A percentile compares a stretch with the other conserved stretches of the same genome.
phyloP scores from a whole-genome alignment of 1,140 invertebrate species.

The Thaumatotibia leucotreta region DNA sequence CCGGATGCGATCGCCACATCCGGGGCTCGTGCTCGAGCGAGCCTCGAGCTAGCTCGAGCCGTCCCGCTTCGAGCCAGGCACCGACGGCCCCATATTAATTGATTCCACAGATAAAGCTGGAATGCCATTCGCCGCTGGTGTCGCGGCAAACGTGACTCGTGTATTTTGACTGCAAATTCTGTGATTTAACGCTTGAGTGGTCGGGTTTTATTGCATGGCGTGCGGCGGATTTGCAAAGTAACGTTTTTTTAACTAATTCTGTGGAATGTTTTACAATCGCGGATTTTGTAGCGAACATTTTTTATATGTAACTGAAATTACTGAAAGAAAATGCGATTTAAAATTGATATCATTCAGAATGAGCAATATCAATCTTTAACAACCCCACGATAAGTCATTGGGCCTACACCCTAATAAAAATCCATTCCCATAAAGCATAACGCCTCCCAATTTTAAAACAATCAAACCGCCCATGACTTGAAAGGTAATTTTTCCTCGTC shows the following conservation, averaged over 20 bases:
- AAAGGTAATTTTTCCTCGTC: conserved; percentile 25
- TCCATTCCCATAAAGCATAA: not conserved
- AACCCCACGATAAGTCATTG: not conserved
- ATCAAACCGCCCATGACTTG: conserved; percentile 23
- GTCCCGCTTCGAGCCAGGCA: conserved; percentile 21
- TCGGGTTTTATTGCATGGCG: conserved; percentile 13
- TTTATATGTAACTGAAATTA: not conserved
- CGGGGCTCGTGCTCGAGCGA: conserved; percentile 17
- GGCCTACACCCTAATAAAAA: conserved; percentile 1
- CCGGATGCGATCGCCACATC: conserved; percentile 47
- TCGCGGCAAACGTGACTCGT: conserved; percentile 22
- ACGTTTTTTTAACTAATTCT: conserved; percentile 1
- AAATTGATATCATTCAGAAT: not conserved
- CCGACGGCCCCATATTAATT: conserved; percentile 34
- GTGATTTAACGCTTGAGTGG: conserved; percentile 22
- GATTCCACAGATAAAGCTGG: conserved; percentile 43
- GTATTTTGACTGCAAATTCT: conserved; percentile 25
- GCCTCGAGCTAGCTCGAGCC: conserved; percentile 10
- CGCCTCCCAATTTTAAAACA: conserved; percentile 18
- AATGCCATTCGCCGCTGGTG: conserved; percentile 26
- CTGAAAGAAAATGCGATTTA: not conserved
- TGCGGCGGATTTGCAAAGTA: conserved; percentile 1
- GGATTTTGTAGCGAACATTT: not conserved
- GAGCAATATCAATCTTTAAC: not conserved
- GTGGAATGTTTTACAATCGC: not conserved